A percentile compares a stretch with the other conserved stretches of the same genome.
These are phyloP conservation scores for Cephus runcator DNA, from an alignment of 2,888 invertebrate species.

Conservation along the genomic window DNA sequence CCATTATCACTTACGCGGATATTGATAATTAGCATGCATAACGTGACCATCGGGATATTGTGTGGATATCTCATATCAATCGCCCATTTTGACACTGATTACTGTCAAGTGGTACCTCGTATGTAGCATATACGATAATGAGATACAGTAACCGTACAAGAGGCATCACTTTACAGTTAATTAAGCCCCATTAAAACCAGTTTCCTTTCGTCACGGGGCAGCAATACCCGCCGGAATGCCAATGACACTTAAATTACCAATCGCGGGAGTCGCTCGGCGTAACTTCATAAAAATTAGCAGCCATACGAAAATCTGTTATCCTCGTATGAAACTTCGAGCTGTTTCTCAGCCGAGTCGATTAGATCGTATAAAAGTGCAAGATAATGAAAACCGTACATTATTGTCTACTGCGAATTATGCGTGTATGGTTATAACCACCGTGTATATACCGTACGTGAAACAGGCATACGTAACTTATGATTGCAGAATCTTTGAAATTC, in stretches of 20 bases:
- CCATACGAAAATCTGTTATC: neutral
- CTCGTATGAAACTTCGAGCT: neutral
- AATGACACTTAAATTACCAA: neutral
- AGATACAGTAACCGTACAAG: neutral
- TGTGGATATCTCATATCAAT: neutral
- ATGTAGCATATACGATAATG: neutral
- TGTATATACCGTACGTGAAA: neutral
- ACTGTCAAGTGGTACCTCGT: neutral
- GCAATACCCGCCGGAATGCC: neutral
- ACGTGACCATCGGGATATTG: neutral
- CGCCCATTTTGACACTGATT: neutral
- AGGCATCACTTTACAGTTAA: constrained; percentile 3
- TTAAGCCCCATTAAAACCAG: constrained; percentile 1
- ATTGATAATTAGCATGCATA: neutral
- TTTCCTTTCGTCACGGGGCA: neutral
- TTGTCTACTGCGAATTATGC: neutral
- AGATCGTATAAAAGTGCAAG: neutral
- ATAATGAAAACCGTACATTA: neutral
- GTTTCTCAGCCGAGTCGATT: neutral
- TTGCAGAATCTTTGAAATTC: neutral
- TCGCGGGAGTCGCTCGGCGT: neutral
- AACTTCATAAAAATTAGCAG: neutral
- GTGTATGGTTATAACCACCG: neutral
- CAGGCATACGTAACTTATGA: neutral
- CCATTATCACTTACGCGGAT: neutral